These are phyloP conservation scores for Endomychus coccineus DNA, from an alignment of 2,888 invertebrate species.

Conservation along the genomic window DNA sequence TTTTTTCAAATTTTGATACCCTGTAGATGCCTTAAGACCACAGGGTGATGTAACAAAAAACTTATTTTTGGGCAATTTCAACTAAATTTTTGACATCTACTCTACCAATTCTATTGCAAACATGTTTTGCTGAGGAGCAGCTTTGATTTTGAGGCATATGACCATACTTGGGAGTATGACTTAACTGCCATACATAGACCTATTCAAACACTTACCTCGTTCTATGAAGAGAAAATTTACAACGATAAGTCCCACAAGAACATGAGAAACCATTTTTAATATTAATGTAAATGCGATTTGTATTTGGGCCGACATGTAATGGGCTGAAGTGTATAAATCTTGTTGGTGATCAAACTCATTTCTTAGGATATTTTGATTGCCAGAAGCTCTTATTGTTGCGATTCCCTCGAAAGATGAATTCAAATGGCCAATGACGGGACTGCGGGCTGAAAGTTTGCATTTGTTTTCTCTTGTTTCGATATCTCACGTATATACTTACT, in stretches of 20 bases:
- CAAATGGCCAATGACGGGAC: constrained; percentile 39
- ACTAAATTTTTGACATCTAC: too few species aligned
- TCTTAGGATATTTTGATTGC: constrained; percentile 32
- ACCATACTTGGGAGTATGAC: too few species aligned
- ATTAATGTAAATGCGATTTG: constrained; percentile 34
- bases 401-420: constrained; percentile 39
- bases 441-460: constrained; percentile 39
- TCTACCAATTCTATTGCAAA: too few species aligned
- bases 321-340: constrained; percentile 35
- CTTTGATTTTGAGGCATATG: too few species aligned
- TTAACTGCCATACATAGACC: too few species aligned
- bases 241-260: constrained; percentile 24
- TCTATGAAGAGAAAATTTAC: constrained; percentile 22
- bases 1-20: too few species aligned
- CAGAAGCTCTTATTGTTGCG: constrained; percentile 36
- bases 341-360: constrained; percentile 39
- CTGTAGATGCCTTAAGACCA: too few species aligned
- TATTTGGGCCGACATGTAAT: constrained; percentile 33
- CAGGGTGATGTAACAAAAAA: too few species aligned
- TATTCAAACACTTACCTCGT: constrained; percentile 21
- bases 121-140: too few species aligned
- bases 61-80: too few species aligned
- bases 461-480: too few species aligned
- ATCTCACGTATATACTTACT: too few species aligned
- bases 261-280: constrained; percentile 30